phyloP scores from a whole-genome alignment of 2,113 vertebrate genomes.

The Poecilia latipinna region DNA sequence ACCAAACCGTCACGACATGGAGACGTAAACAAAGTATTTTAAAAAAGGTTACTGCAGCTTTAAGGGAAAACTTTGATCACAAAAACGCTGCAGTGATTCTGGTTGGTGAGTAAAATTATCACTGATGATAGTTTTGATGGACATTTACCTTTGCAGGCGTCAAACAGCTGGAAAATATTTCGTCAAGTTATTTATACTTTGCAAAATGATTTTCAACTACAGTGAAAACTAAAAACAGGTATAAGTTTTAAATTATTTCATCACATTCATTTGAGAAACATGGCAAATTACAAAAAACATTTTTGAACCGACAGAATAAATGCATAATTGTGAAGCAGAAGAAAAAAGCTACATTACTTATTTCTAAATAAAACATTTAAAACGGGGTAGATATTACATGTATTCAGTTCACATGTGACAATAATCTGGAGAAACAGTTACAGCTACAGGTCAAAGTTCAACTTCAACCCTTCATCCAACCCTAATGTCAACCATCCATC shows the following conservation, averaged over 20 bases:
- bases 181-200: slow-evolving; percentile 10
- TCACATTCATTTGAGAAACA: neutral
- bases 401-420: too few species aligned
- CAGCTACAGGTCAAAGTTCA: too few species aligned
- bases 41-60: too few species aligned
- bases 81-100: slow-evolving; percentile 26
- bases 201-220: neutral
- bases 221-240: neutral
- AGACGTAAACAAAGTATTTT: too few species aligned
- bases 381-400: neutral
- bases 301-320: neutral
- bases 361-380: neutral
- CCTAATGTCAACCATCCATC: too few species aligned
- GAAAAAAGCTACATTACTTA: neutral
- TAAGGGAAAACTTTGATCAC: neutral
- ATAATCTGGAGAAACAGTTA: too few species aligned
- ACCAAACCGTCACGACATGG: too few species aligned
- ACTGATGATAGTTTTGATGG: neutral
- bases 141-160: slow-evolving; percentile 64
- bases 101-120: slow-evolving; percentile 33
- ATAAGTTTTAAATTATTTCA: neutral
- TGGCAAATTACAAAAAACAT: neutral
- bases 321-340: neutral
- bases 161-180: slow-evolving; percentile 63
- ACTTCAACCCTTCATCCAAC: too few species aligned